Evolutionary conservation across 37 sponge, comb jelly and placozoan genomes (phyloP).

Genomic region (Petrosia ficiformis): DNA sequence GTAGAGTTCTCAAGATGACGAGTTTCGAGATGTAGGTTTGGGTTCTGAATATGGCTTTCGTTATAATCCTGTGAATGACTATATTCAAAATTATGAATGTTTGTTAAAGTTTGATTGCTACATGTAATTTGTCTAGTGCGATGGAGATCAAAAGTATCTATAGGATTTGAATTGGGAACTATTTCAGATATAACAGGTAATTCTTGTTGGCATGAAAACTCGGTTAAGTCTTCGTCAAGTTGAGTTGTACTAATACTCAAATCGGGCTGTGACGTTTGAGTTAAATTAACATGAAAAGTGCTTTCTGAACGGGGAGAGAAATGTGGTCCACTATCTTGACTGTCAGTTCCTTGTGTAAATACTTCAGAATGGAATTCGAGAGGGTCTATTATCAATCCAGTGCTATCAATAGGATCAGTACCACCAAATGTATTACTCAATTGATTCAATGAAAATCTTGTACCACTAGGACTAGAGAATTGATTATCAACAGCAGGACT

Average conservation of each 20-base stretch:
- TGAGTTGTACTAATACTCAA: not conserved
- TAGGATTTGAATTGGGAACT: not conserved
- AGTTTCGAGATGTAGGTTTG: too few relatives aligned
- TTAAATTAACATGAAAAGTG: conserved; percentile 4
- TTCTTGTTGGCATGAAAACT: not conserved
- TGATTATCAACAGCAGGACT: not conserved
- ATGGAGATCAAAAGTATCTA: conserved; percentile 10
- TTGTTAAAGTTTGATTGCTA: not conserved
- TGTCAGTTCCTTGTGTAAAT: not conserved
- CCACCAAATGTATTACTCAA: not conserved
- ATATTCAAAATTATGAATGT: too few relatives aligned
- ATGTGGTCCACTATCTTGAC: conserved; percentile 1
- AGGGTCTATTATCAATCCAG: not conserved
- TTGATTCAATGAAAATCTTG: not conserved
- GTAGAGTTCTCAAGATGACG: too few relatives aligned
- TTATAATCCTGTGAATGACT: conserved; percentile 6
- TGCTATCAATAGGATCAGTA: not conserved
- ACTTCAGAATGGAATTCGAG: not conserved
- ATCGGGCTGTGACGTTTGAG: conserved; percentile 10
- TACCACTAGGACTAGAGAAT: not conserved
- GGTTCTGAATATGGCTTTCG: too few relatives aligned
- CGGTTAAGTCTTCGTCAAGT: not conserved
- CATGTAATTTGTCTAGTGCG: not conserved
- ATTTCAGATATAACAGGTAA: conserved; percentile 2
- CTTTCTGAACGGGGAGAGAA: not conserved